A percentile compares a stretch with the other conserved stretches of the same genome.
Evolutionary conservation across 2,797 vertebrate genomes (phyloP).

Genomic region (Lepidocolaptes lacrymiger): DNA sequence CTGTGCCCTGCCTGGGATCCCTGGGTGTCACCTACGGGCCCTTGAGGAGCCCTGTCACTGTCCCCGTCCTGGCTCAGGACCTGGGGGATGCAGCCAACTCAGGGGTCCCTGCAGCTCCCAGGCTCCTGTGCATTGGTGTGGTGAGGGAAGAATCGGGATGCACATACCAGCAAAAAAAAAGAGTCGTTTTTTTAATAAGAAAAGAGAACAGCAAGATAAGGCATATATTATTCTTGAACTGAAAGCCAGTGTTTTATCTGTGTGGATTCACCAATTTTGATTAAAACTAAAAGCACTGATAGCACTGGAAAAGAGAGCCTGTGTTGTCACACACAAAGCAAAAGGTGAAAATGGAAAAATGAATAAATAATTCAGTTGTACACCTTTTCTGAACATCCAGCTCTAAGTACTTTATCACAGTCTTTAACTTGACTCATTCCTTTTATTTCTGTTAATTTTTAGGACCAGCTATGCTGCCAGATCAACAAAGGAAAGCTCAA

Average conservation of each 20-base stretch:
- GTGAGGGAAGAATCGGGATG: background rate
- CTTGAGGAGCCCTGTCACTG: fast-evolving
- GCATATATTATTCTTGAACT: background rate
- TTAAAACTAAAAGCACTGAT: background rate
- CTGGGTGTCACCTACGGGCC: no score
- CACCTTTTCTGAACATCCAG: fast-evolving
- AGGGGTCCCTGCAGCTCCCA: fast-evolving
- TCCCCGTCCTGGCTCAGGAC: fast-evolving
- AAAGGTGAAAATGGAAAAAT: background rate
- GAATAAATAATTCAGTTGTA: background rate
- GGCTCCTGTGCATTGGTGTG: fast-evolving
- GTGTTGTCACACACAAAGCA: background rate
- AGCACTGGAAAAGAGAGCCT: background rate
- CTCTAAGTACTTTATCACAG: background rate
- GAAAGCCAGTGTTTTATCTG: background rate
- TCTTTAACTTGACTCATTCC: background rate
- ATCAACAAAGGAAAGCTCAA: background rate
- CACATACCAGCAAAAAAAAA: background rate
- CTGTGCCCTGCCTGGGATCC: background rate
- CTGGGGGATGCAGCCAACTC: background rate
- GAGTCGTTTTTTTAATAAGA: background rate
- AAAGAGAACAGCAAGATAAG: background rate
- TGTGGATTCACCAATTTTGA: background rate
- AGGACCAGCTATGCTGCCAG: background rate
- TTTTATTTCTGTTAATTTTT: background rate